Base-by-base conservation (phyloP, 1,140 invertebrate genomes). In the Gerris buenoi region DNA sequence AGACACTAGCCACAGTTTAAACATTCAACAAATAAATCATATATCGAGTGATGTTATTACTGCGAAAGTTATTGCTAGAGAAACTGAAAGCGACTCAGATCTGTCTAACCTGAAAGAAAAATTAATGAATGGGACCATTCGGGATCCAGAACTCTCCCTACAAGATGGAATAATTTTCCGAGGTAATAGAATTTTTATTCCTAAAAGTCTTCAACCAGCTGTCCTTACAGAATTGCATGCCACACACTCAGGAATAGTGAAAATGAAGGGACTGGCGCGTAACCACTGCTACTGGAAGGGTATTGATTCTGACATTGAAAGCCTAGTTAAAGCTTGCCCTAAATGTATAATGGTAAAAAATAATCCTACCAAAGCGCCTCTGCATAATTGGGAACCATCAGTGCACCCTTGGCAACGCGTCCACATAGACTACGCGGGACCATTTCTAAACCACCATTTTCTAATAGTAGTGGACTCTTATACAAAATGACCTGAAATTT, bases 401-500 rank as follows among this genome's bases (percentile, higher is more conserved):
- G 61, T 29, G 25, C 27, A 69, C 25, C 71, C 72, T 63, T 77
- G 72, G 68, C 61, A 74, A 58, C 62, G 74, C 56, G 33, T 77
- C 1, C 76, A 77, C 67, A 69, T 71, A 0, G 73, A 76, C 70
- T 74, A 75, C 65, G 70, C 73, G 25, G 75, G 74, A 18, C 73
- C 72, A 25, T 73, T 75, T 63, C 60, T 68, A 22, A 67, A 68
- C 33, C 68, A 72, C 63, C 73, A 71, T 66, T 81, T 77, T 68
- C 66, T 81, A 14, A 72, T 82, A 14, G 63, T 79, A 0, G 73
- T 78, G 0, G 80, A 82, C 72, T 72, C 73, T 29, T 68, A 69
- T 63, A 73, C 74, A 46, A 60, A 73, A 70, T 76, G 70, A 68
- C 63, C 67, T 27, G 59, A 68, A 63, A 29, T 67, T n/a, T 25